A percentile compares a stretch with the other conserved stretches of the same genome.
Conservation (phyloP, 2,888 invertebrate genomes). For the Busseola fusca region DNA sequence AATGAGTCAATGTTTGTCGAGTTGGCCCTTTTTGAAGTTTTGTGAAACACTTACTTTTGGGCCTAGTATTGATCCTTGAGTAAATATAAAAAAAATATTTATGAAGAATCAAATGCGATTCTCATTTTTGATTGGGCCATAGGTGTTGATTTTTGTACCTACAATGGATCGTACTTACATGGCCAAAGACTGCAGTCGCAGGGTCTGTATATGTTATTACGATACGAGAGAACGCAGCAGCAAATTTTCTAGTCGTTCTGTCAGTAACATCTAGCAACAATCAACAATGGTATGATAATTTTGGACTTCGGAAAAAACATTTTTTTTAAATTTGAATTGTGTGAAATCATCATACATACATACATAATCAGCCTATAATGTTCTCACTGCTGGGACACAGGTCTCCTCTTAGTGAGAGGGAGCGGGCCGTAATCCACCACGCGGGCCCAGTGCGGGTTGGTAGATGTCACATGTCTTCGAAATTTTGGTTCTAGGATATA, state of each 20-base stretch:
- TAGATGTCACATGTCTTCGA: too few relatives aligned
- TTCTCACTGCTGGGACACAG: too few relatives aligned
- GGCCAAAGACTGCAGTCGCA: not conserved
- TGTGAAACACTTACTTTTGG: conserved; percentile 28
- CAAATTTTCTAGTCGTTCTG: not conserved
- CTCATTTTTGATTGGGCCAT: not conserved
- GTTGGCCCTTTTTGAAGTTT: conserved; percentile 53
- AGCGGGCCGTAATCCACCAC: too few relatives aligned
- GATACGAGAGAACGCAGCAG: not conserved
- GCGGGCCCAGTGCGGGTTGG: too few relatives aligned
- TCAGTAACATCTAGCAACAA: not conserved
- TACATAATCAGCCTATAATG: too few relatives aligned
- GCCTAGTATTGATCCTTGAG: conserved; percentile 6
- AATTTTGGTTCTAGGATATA: too few relatives aligned
- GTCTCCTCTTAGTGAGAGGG: too few relatives aligned
- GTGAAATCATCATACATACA: not conserved
- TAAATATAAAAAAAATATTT: conserved; percentile 1
- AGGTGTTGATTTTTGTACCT: not conserved
- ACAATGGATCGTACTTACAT: not conserved
- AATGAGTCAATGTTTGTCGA: conserved; percentile 57
- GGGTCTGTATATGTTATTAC: not conserved
- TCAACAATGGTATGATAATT: not conserved
- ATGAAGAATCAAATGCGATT: not conserved
- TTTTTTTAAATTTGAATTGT: not conserved
- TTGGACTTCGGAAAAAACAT: not conserved